Evolutionary conservation across 2,113 vertebrate genomes (phyloP), one percentile per base, ranked within the genome.

Genomic region (Hippocampus zosterae): DNA sequence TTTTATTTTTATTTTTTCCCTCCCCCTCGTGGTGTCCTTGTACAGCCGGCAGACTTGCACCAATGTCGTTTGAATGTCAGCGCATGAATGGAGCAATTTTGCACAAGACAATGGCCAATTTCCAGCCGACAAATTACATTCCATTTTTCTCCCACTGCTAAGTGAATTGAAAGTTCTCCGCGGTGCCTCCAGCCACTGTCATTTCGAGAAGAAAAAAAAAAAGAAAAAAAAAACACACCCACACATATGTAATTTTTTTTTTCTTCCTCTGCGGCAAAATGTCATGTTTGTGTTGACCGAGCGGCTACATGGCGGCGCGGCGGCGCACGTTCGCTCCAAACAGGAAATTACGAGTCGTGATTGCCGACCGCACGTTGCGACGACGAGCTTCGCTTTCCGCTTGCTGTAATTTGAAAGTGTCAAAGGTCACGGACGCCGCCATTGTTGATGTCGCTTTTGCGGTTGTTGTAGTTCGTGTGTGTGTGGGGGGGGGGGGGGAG

Each of bases 61-160:
- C 67, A 79, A 73, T 74, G 78, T 78, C 66, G 18, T 71, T 81
- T 68, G 75, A 86, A 81, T 85, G 84, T 87, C 87, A 82, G 52
- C 3, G 67, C 81, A 81, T 88, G 76, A 88, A 88, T 71, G 50
- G 81, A 75, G 76, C 80, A 87, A 82, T 87, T 72, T 83, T 46
- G 50, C 68, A 6, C 65, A 74, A 88, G 79, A 88, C 88, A 88
- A 88, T 88, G 77, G 79, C 23, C 77, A 77, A 81, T 88, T 85
- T 86, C 72, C 76, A 75, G 62, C 69, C 64, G 11, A 81, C 81
- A 82, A 87, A 86, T 90, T 87, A 70, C 80, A 81, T 86, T 85
- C 82, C 41, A 68, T 69, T 83, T 74, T 78, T 40, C 50, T 69
- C 70, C 75, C 68, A 12, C 37, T 10, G 72, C 70, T 67, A 73